These are phyloP conservation scores for Eurosta solidaginis DNA, from an alignment of 1,140 invertebrate species.

Conservation along the genomic window DNA sequence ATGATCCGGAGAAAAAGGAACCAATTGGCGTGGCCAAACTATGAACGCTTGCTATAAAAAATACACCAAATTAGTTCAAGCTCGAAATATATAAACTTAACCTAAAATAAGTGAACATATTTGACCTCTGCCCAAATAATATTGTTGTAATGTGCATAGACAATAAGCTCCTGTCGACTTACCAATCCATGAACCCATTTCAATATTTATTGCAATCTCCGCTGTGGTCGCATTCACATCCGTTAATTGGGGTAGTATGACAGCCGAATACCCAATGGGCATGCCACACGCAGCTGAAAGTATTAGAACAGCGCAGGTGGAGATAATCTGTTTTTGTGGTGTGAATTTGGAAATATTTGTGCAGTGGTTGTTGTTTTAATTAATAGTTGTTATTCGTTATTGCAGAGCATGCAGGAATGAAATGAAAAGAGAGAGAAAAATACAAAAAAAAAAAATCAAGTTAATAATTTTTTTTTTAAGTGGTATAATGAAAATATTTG, in stretches of 20 bases:
- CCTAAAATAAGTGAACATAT: neutral
- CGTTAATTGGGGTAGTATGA: slow-evolving; percentile 68
- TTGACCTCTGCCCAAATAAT: neutral
- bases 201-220: slow-evolving; percentile 61
- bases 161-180: slow-evolving; percentile 32
- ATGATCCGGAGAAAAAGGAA: slow-evolving; percentile 66
- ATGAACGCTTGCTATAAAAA: slow-evolving; percentile 68
- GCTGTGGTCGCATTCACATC: slow-evolving; percentile 57
- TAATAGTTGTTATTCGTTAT: neutral
- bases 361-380: neutral
- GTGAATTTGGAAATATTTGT: neutral
- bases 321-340: slow-evolving; percentile 63
- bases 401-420: neutral
- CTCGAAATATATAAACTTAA: neutral
- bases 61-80: too few species aligned
- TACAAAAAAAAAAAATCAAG: too few species aligned
- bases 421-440: neutral
- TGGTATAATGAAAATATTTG: too few species aligned
- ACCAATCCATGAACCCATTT: slow-evolving; percentile 73
- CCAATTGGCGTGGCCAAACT: slow-evolving; percentile 71
- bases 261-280: slow-evolving; percentile 72
- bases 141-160: neutral
- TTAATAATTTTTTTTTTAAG: neutral
- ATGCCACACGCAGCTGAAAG: slow-evolving; percentile 70
- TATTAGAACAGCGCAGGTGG: slow-evolving; percentile 70